Evolutionary conservation across 2,888 invertebrate genomes (phyloP), one percentile per base, ranked within the genome.

Genomic region (Zele albiditarsus): DNA sequence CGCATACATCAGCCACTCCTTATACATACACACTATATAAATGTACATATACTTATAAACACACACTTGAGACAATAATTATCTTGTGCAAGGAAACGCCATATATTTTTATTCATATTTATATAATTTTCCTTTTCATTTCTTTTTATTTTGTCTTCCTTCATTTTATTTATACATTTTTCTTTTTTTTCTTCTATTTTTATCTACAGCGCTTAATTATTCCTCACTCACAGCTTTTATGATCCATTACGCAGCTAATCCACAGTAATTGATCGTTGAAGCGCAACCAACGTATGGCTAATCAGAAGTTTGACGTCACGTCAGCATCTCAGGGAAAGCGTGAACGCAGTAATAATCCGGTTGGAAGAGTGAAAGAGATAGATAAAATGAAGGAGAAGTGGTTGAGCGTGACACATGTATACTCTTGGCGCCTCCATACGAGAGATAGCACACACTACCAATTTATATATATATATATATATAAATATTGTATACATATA

Each of bases 171-270:
- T 38, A 42, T 46, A 38, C 8, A 38, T 25, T 12, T 38, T n/a
- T n/a, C 46, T 31, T 1, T n/a, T 20, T 23, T n/a, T 12, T 33
- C n/a, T 8, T 4, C 10, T 27, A 68, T 27, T 20, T 67, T 38
- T 70, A 4, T 60, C 23, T 70, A 4, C 53, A 16, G 8, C 16
- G n/a, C n/a, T 20, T 63, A 38, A 63, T 57, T 70, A 70, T 57
- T 60, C 58, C 53, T 33, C n/a, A 33, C 57, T 25, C 28, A 28
- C 62, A 2, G 27, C 60, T 62, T 71, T 71, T 60, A 60, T 62
- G 71, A 62, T 28, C 71, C 71, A 71, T 71, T 71, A 71, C 60
- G 42, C 46, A 42, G 62, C 62, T 71, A 71, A 71, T 62, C 46
- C 46, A n/a, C 27, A 23, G 28, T 71, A 71, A 71, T 71, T 71